A percentile compares a stretch with the other conserved stretches of the same genome.
Evolutionary conservation across 37 sponge, comb jelly and placozoan genomes (phyloP).

Genomic region (Geodia barretti): DNA sequence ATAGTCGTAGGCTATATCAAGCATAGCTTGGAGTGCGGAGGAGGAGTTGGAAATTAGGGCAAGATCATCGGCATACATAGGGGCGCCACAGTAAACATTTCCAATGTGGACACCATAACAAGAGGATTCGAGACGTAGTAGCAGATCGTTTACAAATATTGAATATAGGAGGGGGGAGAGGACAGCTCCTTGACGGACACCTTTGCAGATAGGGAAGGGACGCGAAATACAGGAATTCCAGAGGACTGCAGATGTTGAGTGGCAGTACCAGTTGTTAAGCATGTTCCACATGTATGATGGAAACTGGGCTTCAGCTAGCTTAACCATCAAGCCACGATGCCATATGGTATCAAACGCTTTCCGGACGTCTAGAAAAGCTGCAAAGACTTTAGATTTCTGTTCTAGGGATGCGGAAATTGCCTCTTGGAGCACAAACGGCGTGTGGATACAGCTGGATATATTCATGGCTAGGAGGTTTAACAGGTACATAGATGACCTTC

Average conservation of each 20-base stretch:
- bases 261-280: not conserved
- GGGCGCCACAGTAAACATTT: conserved; percentile 4
- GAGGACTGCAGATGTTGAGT: not conserved
- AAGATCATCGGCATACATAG: conserved; percentile 5
- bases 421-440: not conserved
- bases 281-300: not conserved
- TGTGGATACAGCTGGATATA: not conserved
- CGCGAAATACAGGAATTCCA: not conserved
- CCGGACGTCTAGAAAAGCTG: not conserved
- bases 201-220: not conserved
- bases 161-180: conserved; percentile 6
- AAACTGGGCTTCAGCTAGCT: not conserved
- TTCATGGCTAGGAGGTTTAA: too few relatives aligned
- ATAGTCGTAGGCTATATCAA: conserved; percentile 1
- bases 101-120: not conserved
- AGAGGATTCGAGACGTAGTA: not conserved
- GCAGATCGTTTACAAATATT: not conserved
- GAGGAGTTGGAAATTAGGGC: too few relatives aligned
- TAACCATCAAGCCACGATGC: not conserved
- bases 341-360: conserved; percentile 1
- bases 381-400: not conserved
- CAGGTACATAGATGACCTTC: too few relatives aligned
- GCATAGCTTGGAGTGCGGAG: not conserved
- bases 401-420: not conserved
- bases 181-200: not conserved